Conservation (phyloP, 1,140 invertebrate species). For the Notospermus geniculatus region DNA sequence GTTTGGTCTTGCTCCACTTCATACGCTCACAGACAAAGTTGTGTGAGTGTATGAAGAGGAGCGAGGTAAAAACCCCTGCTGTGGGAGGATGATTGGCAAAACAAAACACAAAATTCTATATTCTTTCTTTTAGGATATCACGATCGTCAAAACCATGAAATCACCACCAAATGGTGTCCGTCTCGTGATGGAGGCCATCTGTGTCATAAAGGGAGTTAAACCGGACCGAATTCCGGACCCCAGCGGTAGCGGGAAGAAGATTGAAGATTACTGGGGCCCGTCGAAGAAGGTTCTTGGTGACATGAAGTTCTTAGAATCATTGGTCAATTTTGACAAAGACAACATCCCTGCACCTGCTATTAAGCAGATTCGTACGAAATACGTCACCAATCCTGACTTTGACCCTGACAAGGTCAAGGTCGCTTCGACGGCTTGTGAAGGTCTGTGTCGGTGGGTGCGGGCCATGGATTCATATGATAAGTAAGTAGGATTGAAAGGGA, state of each 20-base stretch:
- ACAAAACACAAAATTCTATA: no score
- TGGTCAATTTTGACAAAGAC: conserved; percentile 55
- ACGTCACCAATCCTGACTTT: conserved; percentile 56
- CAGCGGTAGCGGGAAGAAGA: conserved; percentile 54
- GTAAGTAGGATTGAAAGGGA: no score
- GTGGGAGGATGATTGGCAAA: no score
- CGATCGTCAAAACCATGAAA: conserved; percentile 56
- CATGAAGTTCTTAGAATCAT: conserved; percentile 56
- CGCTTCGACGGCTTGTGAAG: conserved; percentile 57
- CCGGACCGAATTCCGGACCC: conserved; percentile 55
- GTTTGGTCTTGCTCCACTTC: no score
- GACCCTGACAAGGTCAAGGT: conserved; percentile 55
- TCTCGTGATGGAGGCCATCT: conserved; percentile 56
- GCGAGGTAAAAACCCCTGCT: no score
- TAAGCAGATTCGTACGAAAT: conserved; percentile 53
- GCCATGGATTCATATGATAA: conserved; percentile 57
- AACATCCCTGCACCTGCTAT: conserved; percentile 52
- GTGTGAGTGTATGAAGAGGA: no score
- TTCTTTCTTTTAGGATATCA: conserved; percentile 46
- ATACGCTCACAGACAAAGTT: no score
- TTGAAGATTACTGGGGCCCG: conserved; percentile 57
- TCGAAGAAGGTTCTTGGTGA: conserved; percentile 56
- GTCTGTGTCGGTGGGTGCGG: conserved; percentile 55
- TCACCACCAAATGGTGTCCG: conserved; percentile 50
- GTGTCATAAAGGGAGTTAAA: conserved; percentile 55